These are phyloP conservation scores for Eublepharis macularius DNA, from an alignment of 2,113 vertebrate species.

Conservation along the genomic window DNA sequence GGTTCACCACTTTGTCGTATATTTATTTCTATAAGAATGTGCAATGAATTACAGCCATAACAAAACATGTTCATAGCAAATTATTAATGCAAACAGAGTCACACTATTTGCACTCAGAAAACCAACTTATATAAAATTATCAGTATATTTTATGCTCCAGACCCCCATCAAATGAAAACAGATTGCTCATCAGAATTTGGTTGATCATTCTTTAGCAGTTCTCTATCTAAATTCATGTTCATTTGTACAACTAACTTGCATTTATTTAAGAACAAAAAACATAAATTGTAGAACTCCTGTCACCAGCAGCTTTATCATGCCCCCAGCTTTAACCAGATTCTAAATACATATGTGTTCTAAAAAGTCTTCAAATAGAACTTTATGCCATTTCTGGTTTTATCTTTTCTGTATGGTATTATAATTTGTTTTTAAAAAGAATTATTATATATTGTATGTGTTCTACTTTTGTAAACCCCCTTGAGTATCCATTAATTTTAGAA, in stretches of 20 bases:
- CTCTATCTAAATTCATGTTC: background rate
- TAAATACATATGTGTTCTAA: background rate
- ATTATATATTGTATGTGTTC: too few relatives aligned
- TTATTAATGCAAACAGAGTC: background rate
- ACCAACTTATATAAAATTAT: background rate
- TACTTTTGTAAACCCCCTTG: too few relatives aligned
- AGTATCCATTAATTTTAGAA: too few relatives aligned
- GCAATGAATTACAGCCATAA: background rate
- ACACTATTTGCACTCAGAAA: background rate
- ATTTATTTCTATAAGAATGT: background rate
- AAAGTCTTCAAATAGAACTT: background rate
- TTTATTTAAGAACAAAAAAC: slow-evolving; percentile 16
- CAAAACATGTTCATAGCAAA: background rate
- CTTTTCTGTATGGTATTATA: too few relatives aligned
- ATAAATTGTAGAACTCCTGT: too few relatives aligned
- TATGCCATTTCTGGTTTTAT: background rate
- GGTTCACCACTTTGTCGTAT: background rate
- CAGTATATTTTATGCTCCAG: slow-evolving; percentile 6
- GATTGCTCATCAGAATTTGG: slow-evolving; percentile 25
- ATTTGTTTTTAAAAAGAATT: too few relatives aligned
- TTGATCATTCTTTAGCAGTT: slow-evolving; percentile 7
- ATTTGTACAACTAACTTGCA: background rate
- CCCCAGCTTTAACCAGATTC: background rate
- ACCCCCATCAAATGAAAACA: slow-evolving; percentile 17
- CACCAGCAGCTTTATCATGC: too few relatives aligned